A percentile compares a stretch with the other conserved stretches of the same genome.
Conservation (phyloP, 30 jellyfish, hydroid and myxozoan species). For the Aurelia aurita region DNA sequence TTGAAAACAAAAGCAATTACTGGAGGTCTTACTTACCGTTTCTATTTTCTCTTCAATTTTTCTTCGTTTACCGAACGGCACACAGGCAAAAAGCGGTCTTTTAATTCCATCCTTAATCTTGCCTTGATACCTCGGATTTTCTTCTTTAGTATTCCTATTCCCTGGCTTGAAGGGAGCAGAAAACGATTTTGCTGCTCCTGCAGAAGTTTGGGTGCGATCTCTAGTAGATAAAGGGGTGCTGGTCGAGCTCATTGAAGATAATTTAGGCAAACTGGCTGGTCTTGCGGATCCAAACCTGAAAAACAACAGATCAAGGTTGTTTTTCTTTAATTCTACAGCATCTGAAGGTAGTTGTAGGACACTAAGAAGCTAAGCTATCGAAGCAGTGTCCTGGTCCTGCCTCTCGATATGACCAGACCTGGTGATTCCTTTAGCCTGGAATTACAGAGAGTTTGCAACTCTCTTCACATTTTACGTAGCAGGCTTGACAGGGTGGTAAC, state of each 20-base stretch:
- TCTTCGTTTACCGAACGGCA: slow-evolving; percentile 59
- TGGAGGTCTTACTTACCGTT: neutral
- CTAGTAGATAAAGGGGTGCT: slow-evolving; percentile 1
- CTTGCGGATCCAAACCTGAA: slow-evolving; percentile 3
- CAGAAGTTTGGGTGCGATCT: neutral
- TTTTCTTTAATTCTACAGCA: neutral
- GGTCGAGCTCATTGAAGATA: neutral
- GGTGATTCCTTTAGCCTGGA: too few relatives aligned
- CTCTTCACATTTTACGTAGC: too few relatives aligned
- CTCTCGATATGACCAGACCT: too few relatives aligned
- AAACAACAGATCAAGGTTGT: neutral
- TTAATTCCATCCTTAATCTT: neutral
- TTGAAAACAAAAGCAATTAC: neutral
- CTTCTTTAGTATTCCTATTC: neutral
- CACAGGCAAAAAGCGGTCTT: slow-evolving; percentile 63
- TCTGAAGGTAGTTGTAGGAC: neutral
- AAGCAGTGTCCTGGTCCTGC: too few relatives aligned
- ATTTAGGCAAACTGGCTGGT: neutral
- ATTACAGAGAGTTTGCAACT: too few relatives aligned
- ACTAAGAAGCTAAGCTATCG: too few relatives aligned
- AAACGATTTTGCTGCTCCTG: slow-evolving; percentile 31
- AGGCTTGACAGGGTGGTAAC: too few relatives aligned
- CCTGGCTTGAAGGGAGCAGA: slow-evolving; percentile 41
- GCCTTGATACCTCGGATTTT: neutral
- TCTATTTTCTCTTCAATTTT: slow-evolving; percentile 1